Percentiles rank a stretch among this genome's conserved stretches.
These are phyloP conservation scores for Neodon shergylaensis DNA, from an alignment of 2,113 vertebrate species.

Conservation along the genomic window DNA sequence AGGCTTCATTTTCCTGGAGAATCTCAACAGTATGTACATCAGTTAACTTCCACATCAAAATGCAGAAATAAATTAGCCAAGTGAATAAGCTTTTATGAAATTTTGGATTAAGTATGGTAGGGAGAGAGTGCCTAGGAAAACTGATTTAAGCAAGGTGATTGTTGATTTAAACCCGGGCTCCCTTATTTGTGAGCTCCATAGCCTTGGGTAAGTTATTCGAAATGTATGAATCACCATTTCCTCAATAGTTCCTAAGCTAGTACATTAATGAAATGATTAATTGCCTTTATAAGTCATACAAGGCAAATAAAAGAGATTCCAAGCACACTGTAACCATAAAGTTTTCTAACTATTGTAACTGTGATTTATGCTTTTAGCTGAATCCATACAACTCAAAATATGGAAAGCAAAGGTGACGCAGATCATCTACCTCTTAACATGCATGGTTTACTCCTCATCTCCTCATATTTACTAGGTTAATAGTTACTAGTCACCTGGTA, in stretches of 20 bases:
- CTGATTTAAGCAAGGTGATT: background rate
- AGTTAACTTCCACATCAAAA: background rate
- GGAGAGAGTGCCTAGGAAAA: background rate
- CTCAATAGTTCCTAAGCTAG: background rate
- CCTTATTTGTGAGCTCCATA: background rate
- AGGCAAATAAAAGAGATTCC: background rate
- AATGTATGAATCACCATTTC: background rate
- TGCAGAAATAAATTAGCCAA: background rate
- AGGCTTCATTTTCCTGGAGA: background rate
- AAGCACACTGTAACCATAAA: background rate
- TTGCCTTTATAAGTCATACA: background rate
- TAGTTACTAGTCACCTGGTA: background rate
- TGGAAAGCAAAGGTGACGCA: too few relatives aligned
- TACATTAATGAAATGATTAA: background rate
- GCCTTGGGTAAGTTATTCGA: background rate
- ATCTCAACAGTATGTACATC: background rate
- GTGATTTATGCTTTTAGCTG: conserved; percentile 13
- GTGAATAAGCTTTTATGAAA: background rate
- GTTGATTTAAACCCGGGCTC: background rate
- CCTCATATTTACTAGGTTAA: background rate
- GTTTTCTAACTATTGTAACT: background rate
- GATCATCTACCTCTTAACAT: background rate
- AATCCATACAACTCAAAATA: background rate
- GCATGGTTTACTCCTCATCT: background rate
- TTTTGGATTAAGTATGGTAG: background rate